Evolutionary conservation across 2,888 invertebrate genomes (phyloP).

Genomic region (Metellina segmentata): DNA sequence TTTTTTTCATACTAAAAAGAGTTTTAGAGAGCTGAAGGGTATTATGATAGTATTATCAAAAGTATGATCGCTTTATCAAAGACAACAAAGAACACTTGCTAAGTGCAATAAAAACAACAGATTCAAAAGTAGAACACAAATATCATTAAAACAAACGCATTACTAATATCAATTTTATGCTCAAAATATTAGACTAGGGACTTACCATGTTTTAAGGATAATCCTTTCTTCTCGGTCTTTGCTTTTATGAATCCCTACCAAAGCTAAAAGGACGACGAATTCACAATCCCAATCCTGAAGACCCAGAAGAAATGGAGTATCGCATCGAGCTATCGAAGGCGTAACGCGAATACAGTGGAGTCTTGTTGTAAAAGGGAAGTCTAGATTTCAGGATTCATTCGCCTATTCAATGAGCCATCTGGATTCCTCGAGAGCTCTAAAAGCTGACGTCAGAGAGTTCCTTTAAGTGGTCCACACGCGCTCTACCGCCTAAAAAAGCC

Average conservation of each 20-base stretch:
- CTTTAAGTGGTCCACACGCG: slow-evolving; percentile 57
- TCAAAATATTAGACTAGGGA: not conserved
- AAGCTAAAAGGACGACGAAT: not conserved
- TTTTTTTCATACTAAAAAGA: no score
- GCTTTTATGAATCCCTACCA: not conserved
- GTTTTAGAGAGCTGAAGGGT: no score
- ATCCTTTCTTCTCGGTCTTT: not conserved
- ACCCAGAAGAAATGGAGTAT: not conserved
- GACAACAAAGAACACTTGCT: no score
- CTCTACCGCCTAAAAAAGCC: slow-evolving; percentile 66
- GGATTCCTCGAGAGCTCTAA: slow-evolving; percentile 37
- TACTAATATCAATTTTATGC: no score
- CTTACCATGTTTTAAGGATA: not conserved
- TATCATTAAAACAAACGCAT: no score
- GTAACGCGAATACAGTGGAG: not conserved
- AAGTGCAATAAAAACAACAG: no score
- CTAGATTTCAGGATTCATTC: slow-evolving; percentile 23
- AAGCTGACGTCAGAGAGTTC: slow-evolving; percentile 54
- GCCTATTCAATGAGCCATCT: slow-evolving; percentile 56
- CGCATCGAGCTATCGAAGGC: not conserved
- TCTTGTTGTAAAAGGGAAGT: slow-evolving; percentile 5
- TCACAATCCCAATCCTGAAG: not conserved
- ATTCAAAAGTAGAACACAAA: no score
- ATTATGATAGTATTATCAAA: no score
- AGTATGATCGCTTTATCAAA: no score